Evolutionary conservation across 2,797 vertebrate genomes (phyloP), one percentile per base, ranked within the genome.

Genomic region (Emydoidea blandingii): DNA sequence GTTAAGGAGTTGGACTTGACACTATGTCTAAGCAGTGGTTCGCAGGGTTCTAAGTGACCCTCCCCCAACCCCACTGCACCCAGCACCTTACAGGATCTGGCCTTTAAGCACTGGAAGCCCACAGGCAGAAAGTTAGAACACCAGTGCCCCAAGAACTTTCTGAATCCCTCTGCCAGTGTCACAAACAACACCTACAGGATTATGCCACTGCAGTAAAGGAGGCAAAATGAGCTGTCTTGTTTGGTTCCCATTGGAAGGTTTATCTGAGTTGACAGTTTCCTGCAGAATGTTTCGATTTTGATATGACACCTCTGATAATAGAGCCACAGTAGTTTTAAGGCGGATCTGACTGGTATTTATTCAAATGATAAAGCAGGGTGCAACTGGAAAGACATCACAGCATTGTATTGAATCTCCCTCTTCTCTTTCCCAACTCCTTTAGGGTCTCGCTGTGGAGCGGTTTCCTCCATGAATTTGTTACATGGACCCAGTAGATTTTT

Each of bases 291-390:
- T 65, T 65, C 4, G 2, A 65, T n/a, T 65, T 65, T 65, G 34
- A 65, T 65, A 34, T 8, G 62, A n/a, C 34, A 78, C 37, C 91
- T 96, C 90, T 94, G 85, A 81, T 68, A 91, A 49, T 34, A 84
- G 25, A 47, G 44, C 37, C 15, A 27, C 41, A 29, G 25, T 41
- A 47, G 54, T 85, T 93, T 96, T 94, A 93, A 96, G 92, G 89
- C 90, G 27, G 86, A 94, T 82, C 54, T 27, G 41, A 44, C 57
- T 91, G 59, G 25, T 81, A 81, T 90, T 92, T 95, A 81, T 89
- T 2, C 34, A 37, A 68, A 0, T 6, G 65, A 85, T 83, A 80
- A 21, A 78, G 2, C 83, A 78, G 18, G 85, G 81, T 95, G 15
- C 37, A 25, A 18, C 78, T 79, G 23, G 57, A 47, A 91, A 89